Base-by-base conservation (phyloP, 2,888 invertebrate genomes). In the Gymnocheta viridis region DNA sequence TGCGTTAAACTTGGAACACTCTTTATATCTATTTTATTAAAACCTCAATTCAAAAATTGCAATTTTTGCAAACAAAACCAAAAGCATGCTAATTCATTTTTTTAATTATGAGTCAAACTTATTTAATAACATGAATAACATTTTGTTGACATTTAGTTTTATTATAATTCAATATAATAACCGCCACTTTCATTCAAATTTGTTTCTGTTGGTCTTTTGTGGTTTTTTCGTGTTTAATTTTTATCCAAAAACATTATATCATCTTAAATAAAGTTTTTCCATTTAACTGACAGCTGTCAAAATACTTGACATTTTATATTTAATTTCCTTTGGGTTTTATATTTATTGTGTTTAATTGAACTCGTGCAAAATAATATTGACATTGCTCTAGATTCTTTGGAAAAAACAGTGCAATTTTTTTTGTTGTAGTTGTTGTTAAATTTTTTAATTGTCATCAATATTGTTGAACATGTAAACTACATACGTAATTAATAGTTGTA, bases 361-460 rank as follows among this genome's bases (percentile, higher is more conserved):
- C 56, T 47, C 32, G 27, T 51, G 38, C 62, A 47, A 58, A 54
- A 22, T 4, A 44, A 32, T 17, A 44, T 69, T 70, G 76, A 82
- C 81, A 76, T 82, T 82, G 81, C 54, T 47, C 81, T 67, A 77
- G 56, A 64, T 82, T 77, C 49, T 64, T 49, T 9, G 24, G 1
- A 51, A 60, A 67, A 44, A 29, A 35, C 27, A 17, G 2, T 22
- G 7, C 67, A 41, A 35, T 1, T 47, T 56, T 49, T 41, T 62
- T 70, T 72, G 41, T 17, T 54, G n/a, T n/a, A n/a, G n/a, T n/a
- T 51, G 2, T 17, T 0, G 3, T 27, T 54, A 9, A 51, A 17
- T 62, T 62, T 22, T 82, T 83, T 83, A 80, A 83, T 83, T 80
- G 83, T 83, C 76, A 83, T 79, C 79, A 79, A 82, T 82, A 79